A percentile compares a stretch with the other conserved stretches of the same genome.
Conservation (phyloP, 2,888 invertebrate species). For the Catocala fraxini region DNA sequence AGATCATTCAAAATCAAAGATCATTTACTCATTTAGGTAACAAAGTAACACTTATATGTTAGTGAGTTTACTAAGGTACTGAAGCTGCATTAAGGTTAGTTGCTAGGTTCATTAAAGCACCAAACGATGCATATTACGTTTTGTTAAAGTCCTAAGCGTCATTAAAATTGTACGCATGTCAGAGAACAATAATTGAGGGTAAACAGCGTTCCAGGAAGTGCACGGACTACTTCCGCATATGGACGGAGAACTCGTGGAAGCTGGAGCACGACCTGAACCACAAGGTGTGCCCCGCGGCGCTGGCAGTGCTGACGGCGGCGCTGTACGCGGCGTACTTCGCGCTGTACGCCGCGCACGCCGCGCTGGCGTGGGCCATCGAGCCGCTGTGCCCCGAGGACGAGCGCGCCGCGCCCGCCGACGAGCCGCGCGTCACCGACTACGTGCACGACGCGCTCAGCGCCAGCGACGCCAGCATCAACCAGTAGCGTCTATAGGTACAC, state of each 20-base stretch:
- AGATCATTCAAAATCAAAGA: too few species aligned
- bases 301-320: constrained; percentile 60
- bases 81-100: too few species aligned
- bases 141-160: too few species aligned
- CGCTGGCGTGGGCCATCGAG: constrained; percentile 72
- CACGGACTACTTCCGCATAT: constrained; percentile 69
- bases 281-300: constrained; percentile 56
- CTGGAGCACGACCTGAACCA: constrained; percentile 45
- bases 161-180: too few species aligned
- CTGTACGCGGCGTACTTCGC: constrained; percentile 67
- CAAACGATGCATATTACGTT: too few species aligned
- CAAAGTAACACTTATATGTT: too few species aligned
- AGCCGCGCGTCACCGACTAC: constrained; percentile 61
- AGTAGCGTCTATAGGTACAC: constrained; percentile 16
- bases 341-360: constrained; percentile 58
- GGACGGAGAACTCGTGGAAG: constrained; percentile 71
- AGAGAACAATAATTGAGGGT: background rate
- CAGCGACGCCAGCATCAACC: constrained; percentile 47
- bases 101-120: too few species aligned
- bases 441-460: constrained; percentile 55
- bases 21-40: too few species aligned
- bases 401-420: constrained; percentile 40
- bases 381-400: constrained; percentile 61
- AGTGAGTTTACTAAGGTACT: too few species aligned
- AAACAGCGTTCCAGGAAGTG: constrained; percentile 56